Evolutionary conservation across 2,888 invertebrate species (phyloP).

Genomic region (Dryomyza anilis): DNA sequence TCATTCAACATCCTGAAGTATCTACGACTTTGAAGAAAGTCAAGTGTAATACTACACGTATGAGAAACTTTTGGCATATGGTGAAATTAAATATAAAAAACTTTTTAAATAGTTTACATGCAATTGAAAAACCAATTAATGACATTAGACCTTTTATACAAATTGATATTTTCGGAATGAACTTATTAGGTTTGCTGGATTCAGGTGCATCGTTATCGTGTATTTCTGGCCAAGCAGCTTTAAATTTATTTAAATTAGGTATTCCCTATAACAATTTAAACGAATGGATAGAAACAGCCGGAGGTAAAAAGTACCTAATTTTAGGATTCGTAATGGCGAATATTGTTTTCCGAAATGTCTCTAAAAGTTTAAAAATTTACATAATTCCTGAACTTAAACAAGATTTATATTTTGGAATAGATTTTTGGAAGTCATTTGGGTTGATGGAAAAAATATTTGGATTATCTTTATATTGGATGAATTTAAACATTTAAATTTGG

Average conservation of each 20-base stretch:
- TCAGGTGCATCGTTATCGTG: constrained; percentile 19
- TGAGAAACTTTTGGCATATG: constrained; percentile 1
- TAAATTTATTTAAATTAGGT: neutral
- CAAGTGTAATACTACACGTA: constrained; percentile 8
- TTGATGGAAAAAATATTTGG: neutral
- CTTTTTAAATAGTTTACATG: neutral
- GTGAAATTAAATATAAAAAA: neutral
- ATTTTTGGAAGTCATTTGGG: constrained; percentile 26
- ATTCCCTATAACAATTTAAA: neutral
- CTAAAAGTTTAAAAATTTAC: constrained; percentile 18
- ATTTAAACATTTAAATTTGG: neutral
- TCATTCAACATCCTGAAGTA: neutral
- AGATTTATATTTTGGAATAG: constrained; percentile 24
- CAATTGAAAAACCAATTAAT: neutral
- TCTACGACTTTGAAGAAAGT: neutral
- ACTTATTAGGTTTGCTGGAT: constrained; percentile 11
- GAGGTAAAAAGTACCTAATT: constrained; percentile 21
- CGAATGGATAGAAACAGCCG: constrained; percentile 19
- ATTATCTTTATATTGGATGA: neutral
- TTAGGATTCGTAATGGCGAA: neutral
- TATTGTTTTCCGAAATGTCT: constrained; percentile 1
- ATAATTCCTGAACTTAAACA: constrained; percentile 23
- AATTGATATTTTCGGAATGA: constrained; percentile 2
- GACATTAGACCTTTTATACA: constrained; percentile 19
- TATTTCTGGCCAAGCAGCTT: constrained; percentile 9